These are phyloP conservation scores for Zaprionus nigranus DNA, from an alignment of 1,140 invertebrate species.

Conservation along the genomic window DNA sequence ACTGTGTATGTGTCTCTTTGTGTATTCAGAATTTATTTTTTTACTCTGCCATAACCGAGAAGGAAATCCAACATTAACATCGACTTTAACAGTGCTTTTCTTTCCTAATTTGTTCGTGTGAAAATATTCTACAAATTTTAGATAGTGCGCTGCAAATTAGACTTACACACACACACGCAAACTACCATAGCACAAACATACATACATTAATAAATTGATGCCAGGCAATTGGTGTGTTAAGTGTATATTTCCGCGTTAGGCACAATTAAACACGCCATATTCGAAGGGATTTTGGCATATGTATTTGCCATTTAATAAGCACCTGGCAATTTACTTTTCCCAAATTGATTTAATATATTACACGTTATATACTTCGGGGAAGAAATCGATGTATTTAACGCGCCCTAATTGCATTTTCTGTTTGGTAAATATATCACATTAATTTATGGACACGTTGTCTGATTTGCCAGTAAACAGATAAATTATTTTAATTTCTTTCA, in stretches of 20 bases:
- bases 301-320: constrained; percentile 30
- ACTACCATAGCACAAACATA: background rate
- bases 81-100: constrained; percentile 34
- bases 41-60: constrained; percentile 43
- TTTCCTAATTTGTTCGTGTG: constrained; percentile 27
- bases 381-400: constrained; percentile 11
- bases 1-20: constrained; percentile 20
- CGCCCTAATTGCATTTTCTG: constrained; percentile 32
- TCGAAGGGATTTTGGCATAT: background rate
- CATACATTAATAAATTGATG: constrained; percentile 18
- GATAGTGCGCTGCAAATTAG: constrained; percentile 27
- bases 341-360: background rate
- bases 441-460: constrained; percentile 18
- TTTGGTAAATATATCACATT: constrained; percentile 19
- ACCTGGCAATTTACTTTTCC: background rate
- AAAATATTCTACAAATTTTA: constrained; percentile 27
- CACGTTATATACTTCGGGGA: background rate
- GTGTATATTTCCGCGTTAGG: constrained; percentile 21
- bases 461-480: constrained; percentile 21
- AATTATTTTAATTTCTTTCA: background rate
- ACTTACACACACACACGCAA: background rate
- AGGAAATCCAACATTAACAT: constrained; percentile 72
- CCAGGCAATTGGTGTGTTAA: constrained; percentile 2
- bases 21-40: constrained; percentile 54
- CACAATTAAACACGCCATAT: constrained; percentile 29